Evolutionary conservation across 1,140 invertebrate genomes (phyloP).

Genomic region (Drosophila arawakana): DNA sequence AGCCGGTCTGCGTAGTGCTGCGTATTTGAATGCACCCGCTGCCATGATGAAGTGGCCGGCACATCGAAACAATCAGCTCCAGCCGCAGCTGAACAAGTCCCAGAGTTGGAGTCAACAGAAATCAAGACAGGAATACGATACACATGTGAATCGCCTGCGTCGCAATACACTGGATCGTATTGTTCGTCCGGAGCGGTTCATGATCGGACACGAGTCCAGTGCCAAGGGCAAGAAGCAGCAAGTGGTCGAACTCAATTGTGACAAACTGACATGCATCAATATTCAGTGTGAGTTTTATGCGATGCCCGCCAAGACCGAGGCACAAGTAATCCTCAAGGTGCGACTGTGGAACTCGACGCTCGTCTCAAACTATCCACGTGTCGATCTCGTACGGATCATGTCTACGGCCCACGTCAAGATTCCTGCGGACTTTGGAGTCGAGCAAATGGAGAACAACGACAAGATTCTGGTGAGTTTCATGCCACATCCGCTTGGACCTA

Average conservation of each 20-base stretch:
- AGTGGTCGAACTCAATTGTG: slow-evolving; percentile 93
- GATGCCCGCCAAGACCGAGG: slow-evolving; percentile 89
- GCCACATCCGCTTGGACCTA: no score
- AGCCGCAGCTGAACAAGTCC: slow-evolving; percentile 18
- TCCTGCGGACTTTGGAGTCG: slow-evolving; percentile 89
- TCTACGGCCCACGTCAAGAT: slow-evolving; percentile 91
- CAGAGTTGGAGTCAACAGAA: slow-evolving; percentile 25
- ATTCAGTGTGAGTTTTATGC: slow-evolving; percentile 93
- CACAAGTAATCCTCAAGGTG: slow-evolving; percentile 91
- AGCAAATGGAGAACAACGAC: slow-evolving; percentile 88
- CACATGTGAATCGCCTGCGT: slow-evolving; percentile 81
- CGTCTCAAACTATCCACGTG: slow-evolving; percentile 93
- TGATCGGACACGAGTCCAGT: slow-evolving; percentile 85
- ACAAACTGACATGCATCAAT: slow-evolving; percentile 91
- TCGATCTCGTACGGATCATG: slow-evolving; percentile 92
- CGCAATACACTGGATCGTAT: slow-evolving; percentile 89
- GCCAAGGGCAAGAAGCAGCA: slow-evolving; percentile 88
- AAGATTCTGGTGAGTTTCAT: slow-evolving; percentile 85
- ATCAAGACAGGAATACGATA: slow-evolving; percentile 9
- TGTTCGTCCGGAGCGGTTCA: slow-evolving; percentile 89
- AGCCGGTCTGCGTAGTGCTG: slow-evolving; percentile 16
- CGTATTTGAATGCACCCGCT: slow-evolving; percentile 61
- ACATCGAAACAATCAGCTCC: slow-evolving; percentile 8
- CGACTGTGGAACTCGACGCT: slow-evolving; percentile 96
- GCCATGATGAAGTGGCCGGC: slow-evolving; percentile 60